Base-by-base conservation (phyloP, 1,140 invertebrate genomes). In the Drosophila aff. region DNA sequence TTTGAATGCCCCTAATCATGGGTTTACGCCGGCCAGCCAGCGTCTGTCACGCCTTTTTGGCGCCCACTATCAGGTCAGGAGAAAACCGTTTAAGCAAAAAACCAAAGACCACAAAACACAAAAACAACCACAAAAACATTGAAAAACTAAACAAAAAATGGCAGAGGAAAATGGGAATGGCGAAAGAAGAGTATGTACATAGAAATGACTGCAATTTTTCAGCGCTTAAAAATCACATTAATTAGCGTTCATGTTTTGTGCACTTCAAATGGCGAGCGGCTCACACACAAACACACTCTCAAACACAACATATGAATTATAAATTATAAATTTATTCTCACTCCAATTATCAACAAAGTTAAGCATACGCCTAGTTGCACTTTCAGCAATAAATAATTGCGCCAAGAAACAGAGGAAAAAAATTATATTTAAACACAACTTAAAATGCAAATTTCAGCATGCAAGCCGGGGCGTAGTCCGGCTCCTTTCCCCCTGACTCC, bases 311-410 rank as follows among this genome's bases (percentile, higher is more conserved):
- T 57, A 53, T 61, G 73, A 81, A 82, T 82, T 82, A 72, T 69
- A 87, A 89, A 84, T 81, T 79, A 84, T 87, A 76, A 87, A 90
- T 84, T 74, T 82, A 89, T 87, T 87, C 84, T 87, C 84, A 87
- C 84, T 87, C 84, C 85, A 87, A 87, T 87, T 87, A 87, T 87
- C 85, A 87, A 87, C 85, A 84, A 83, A 87, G 84, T 87, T 87
- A 87, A 90, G 81, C 84, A 87, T 90, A 90, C 85, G 81, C 77
- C 84, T 84, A 84, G 84, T 87, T 84, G 84, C 85, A 87, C 81
- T 89, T 72, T 71, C 72, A 74, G 84, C 81, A 89, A 89, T 81
- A 89, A 90, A 87, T 89, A 90, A 90, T 72, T 77, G 74, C 71
- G 50, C 53, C 64, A 77, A 68, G 63, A 77, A 76, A 71, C 74